Percentiles rank a stretch among this genome's conserved stretches.
Evolutionary conservation across 2,113 vertebrate species (phyloP).

Genomic region (Prionailurus bengalensis): DNA sequence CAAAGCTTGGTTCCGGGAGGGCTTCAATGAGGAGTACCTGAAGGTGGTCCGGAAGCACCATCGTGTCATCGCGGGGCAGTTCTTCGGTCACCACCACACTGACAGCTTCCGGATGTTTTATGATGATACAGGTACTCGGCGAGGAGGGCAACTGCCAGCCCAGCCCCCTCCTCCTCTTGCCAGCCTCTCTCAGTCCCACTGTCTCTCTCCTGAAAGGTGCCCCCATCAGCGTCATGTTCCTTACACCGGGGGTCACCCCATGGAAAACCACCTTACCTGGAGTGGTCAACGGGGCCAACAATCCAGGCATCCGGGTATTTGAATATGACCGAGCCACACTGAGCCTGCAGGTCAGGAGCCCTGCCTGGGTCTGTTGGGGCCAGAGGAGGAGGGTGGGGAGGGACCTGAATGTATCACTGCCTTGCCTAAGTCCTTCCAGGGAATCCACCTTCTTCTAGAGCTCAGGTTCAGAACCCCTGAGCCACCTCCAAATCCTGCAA

Average conservation of each 20-base stretch:
- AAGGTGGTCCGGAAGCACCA: conserved; percentile 92
- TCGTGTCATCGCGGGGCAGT: conserved; percentile 92
- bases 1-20: conserved; percentile 91
- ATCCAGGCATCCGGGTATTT: conserved; percentile 95
- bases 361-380: conserved; percentile 1
- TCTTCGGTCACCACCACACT: conserved; percentile 97
- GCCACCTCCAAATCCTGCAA: background rate
- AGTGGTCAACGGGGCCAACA: conserved; percentile 95
- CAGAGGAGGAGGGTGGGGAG: background rate
- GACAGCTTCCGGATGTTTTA: conserved; percentile 97
- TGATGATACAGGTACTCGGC: conserved; percentile 85
- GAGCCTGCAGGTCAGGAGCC: conserved; percentile 90
- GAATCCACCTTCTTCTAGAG: background rate
- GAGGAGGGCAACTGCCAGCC: background rate
- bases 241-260: conserved; percentile 95
- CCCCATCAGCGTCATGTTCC: conserved; percentile 93
- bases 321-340: conserved; percentile 92
- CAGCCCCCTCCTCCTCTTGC: background rate
- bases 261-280: conserved; percentile 97
- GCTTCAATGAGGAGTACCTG: conserved; percentile 92
- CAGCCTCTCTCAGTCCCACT: background rate
- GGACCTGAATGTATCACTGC: background rate
- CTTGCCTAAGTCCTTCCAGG: background rate
- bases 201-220: conserved; percentile 82
- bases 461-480: background rate